A percentile compares a stretch with the other conserved stretches of the same genome.
Evolutionary conservation across 2,113 vertebrate species (phyloP).

Genomic region (Recurvirostra avosetta): DNA sequence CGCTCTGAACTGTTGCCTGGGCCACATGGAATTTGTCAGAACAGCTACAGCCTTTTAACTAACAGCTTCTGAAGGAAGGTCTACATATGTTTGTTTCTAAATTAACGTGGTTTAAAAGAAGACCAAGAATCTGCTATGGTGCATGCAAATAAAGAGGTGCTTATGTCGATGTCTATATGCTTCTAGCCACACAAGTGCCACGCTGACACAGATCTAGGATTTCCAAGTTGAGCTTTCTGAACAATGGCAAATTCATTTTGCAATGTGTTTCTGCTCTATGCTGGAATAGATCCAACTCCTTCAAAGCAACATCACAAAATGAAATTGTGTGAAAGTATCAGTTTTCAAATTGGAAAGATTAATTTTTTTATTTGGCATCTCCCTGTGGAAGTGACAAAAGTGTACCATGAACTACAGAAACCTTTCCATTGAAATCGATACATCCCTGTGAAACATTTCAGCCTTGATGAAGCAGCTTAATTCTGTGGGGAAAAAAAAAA

Average conservation of each 20-base stretch:
- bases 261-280: background rate
- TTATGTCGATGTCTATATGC: background rate
- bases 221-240: background rate
- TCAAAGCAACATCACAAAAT: background rate
- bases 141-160: background rate
- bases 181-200: background rate
- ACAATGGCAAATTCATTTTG: background rate
- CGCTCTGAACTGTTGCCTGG: background rate
- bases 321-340: background rate
- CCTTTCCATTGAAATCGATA: background rate
- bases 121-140: background rate
- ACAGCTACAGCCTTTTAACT: constrained; percentile 10
- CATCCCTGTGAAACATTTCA: background rate
- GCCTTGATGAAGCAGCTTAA: background rate
- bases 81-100: background rate
- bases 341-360: background rate
- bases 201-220: background rate
- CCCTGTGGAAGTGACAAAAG: background rate
- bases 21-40: background rate
- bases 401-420: background rate
- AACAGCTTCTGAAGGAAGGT: background rate
- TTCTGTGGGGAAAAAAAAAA: background rate
- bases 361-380: background rate
- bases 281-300: background rate
- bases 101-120: background rate